These are phyloP conservation scores for Scrobipalpa atriplicella DNA, from an alignment of 2,888 invertebrate species.

Conservation along the genomic window DNA sequence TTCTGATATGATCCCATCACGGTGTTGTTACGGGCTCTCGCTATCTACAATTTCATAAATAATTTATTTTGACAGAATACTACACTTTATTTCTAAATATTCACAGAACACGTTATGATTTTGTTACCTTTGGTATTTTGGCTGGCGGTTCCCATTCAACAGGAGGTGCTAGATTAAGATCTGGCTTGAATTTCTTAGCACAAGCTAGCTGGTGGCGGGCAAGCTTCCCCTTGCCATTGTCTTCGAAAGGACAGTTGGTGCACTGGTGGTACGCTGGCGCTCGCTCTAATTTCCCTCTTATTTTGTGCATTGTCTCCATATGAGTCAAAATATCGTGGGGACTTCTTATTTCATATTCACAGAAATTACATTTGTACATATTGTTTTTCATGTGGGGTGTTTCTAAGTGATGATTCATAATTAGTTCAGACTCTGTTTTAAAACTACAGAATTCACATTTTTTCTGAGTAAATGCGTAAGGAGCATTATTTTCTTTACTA, in stretches of 20 bases:
- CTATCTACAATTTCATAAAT: slow-evolving; percentile 48
- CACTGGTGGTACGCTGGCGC: slow-evolving; percentile 95
- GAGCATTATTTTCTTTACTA: slow-evolving; percentile 93
- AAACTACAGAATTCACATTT: slow-evolving; percentile 95
- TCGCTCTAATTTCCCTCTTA: slow-evolving; percentile 91
- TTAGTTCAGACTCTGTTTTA: slow-evolving; percentile 92
- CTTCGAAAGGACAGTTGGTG: slow-evolving; percentile 96
- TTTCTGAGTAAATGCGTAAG: slow-evolving; percentile 88
- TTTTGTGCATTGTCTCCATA: slow-evolving; percentile 95
- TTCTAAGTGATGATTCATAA: slow-evolving; percentile 93
- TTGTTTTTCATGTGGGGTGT: slow-evolving; percentile 96
- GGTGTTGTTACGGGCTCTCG: slow-evolving; percentile 59
- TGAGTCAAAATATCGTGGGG: slow-evolving; percentile 95
- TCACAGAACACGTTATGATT: neutral
- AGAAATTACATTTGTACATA: slow-evolving; percentile 93
- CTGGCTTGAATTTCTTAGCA: slow-evolving; percentile 94
- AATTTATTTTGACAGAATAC: neutral
- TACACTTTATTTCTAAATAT: neutral
- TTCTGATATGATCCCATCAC: slow-evolving; percentile 63
- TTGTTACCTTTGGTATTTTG: slow-evolving; percentile 90
- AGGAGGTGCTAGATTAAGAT: slow-evolving; percentile 92
- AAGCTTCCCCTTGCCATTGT: slow-evolving; percentile 95
- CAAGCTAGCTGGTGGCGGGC: slow-evolving; percentile 94
- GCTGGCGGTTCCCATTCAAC: slow-evolving; percentile 97
- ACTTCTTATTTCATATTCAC: slow-evolving; percentile 90